These are phyloP conservation scores for Calidris pugnax DNA, from an alignment of 2,113 vertebrate species.

Conservation along the genomic window DNA sequence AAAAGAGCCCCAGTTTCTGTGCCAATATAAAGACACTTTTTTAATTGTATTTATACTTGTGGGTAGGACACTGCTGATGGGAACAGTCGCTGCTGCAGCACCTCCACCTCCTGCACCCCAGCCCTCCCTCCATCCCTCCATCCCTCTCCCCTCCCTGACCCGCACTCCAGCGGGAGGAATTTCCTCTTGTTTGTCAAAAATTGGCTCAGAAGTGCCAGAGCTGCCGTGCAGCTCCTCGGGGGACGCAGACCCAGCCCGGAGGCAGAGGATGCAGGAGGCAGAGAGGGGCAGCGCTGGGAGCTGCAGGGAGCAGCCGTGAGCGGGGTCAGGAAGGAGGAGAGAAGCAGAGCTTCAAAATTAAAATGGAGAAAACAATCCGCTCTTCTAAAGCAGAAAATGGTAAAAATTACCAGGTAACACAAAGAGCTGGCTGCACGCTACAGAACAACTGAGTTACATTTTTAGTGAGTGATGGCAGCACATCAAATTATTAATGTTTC, in stretches of 20 bases:
- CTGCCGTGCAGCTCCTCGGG: neutral
- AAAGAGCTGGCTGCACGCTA: neutral
- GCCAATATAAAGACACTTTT: neutral
- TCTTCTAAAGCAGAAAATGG: neutral
- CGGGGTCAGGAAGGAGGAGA: neutral
- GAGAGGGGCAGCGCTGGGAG: neutral
- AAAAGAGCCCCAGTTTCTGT: neutral
- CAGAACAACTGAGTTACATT: neutral
- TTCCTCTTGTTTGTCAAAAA: neutral
- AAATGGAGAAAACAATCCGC: neutral
- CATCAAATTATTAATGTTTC: neutral
- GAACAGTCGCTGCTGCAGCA: neutral
- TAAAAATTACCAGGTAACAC: neutral
- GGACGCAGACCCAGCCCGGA: rapidly evolving
- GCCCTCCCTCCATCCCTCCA: neutral
- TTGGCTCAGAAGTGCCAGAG: neutral
- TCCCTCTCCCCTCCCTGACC: neutral
- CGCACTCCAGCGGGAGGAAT: neutral
- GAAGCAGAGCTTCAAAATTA: neutral
- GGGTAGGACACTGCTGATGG: rapidly evolving
- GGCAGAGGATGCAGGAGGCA: neutral
- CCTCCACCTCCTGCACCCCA: neutral
- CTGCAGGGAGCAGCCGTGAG: neutral
- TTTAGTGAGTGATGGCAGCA: neutral
- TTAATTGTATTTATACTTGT: neutral